Base-by-base conservation (phyloP, 2,888 invertebrate species). In the Keiferia lycopersicella region DNA sequence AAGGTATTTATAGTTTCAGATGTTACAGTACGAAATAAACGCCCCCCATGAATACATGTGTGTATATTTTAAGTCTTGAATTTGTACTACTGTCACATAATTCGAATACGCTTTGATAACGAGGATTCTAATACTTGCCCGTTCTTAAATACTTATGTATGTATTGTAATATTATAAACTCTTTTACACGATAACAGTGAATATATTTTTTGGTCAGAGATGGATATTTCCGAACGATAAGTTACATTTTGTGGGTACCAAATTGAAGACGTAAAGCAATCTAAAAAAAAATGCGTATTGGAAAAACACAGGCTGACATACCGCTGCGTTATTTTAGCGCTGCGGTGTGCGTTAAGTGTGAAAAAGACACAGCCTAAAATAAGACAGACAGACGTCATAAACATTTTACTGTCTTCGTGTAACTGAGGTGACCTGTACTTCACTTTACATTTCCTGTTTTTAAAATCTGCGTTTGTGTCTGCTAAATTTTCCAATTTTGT, bases 21-120 rank as follows among this genome's bases (percentile, higher is more conserved):
- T n/a, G n/a, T n/a, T n/a, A n/a, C n/a, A 59, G 6, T 39, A 59
- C 20, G 20, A 38, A 39, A 16, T 26, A 22, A 45, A 26, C 22
- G 60, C 12, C 14, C 45, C n/a, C 11, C 39, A 48, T 34, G 50
- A 34, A 61, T 61, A 48, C 61, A 30, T 61, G 50, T 61, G 61
- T 61, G 61, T 61, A 61, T 61, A 61, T 48, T 61, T 61, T 45
- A 58, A 60, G 50, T 61, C 50, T 61, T 61, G 18, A 41, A 16
- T 61, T 30, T 61, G 60, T 60, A 45, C 39, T 20, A 59, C 20
- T 61, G 50, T 20, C n/a, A 18, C 34, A n/a, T 26, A 34, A 20
- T 38, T 34, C 16, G 10, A 34, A 34, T 30, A 18, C 34, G 30
- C 50, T 61, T 22, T 30, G 10, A 1, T 34, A 18, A 26, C 45